phyloP scores from a whole-genome alignment of 2,888 invertebrate species.

The Rhaphigaster nebulosa region DNA sequence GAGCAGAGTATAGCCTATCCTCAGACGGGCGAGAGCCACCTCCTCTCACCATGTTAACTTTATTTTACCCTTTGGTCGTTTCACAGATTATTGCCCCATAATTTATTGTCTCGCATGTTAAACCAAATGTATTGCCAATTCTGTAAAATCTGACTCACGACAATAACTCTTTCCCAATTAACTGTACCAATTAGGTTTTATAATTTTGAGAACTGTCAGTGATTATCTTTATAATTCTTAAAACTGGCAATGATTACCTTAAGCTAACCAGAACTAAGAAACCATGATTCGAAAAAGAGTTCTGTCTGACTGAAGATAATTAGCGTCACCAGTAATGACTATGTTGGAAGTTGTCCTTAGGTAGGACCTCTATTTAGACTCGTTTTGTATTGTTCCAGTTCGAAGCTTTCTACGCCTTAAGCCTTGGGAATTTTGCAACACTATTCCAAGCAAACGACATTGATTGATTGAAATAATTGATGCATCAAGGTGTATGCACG shows the following conservation, averaged over 20 bases:
- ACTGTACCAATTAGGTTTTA: background rate
- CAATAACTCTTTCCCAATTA: background rate
- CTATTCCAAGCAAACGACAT: background rate
- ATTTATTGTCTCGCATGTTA: too few species aligned
- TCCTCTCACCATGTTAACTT: too few species aligned
- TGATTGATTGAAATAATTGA: conserved; percentile 13
- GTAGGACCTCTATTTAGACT: background rate
- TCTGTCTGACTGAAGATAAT: background rate
- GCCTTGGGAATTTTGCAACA: conserved; percentile 12
- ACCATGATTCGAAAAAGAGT: background rate
- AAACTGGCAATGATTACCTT: background rate
- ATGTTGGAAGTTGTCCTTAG: conserved; percentile 3
- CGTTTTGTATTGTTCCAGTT: conserved; percentile 33
- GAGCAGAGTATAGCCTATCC: too few species aligned
- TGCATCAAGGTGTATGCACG: background rate
- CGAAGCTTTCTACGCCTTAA: background rate
- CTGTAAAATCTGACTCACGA: too few species aligned
- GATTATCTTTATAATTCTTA: background rate
- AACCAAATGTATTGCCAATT: too few species aligned
- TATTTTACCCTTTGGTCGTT: too few species aligned
- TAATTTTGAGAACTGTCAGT: background rate
- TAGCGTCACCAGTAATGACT: background rate
- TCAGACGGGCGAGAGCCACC: too few species aligned
- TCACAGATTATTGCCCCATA: too few species aligned
- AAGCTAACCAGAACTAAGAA: background rate